phyloP scores from a whole-genome alignment of 1,140 invertebrate species.

The Leptinotarsa texana region DNA sequence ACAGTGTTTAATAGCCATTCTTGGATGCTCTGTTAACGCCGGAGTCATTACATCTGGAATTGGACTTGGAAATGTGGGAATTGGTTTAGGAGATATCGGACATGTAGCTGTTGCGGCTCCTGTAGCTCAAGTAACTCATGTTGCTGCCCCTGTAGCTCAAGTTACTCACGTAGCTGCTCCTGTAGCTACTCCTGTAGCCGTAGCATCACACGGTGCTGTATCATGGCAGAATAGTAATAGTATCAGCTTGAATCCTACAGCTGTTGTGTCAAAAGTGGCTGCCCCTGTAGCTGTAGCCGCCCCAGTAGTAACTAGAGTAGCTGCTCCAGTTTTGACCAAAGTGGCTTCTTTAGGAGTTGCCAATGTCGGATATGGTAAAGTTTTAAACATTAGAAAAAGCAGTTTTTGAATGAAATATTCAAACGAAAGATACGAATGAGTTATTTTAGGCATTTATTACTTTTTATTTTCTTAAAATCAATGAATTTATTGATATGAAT shows the following conservation, averaged over 20 bases:
- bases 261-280: constrained; percentile 27
- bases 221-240: constrained; percentile 39
- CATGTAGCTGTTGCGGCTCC: not conserved
- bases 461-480: not conserved
- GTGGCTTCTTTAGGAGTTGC: not conserved
- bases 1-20: constrained; percentile 26
- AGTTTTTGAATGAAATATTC: no score
- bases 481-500: not conserved
- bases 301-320: not conserved
- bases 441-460: not conserved
- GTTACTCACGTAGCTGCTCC: constrained; percentile 21
- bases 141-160: constrained; percentile 24
- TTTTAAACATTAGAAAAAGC: not conserved
- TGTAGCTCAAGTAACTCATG: constrained; percentile 11
- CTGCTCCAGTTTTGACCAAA: not conserved
- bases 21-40: constrained; percentile 29
- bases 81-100: constrained; percentile 24
- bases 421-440: not conserved
- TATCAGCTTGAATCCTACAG: constrained; percentile 27
- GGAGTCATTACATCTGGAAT: constrained; percentile 27
- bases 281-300: constrained; percentile 14
- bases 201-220: constrained; percentile 28
- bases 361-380: constrained; percentile 1
- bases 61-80: not conserved
- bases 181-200: constrained; percentile 26